These are phyloP conservation scores for Drosophila takahashii DNA, from an alignment of 1,140 invertebrate genomes.

Conservation along the genomic window DNA sequence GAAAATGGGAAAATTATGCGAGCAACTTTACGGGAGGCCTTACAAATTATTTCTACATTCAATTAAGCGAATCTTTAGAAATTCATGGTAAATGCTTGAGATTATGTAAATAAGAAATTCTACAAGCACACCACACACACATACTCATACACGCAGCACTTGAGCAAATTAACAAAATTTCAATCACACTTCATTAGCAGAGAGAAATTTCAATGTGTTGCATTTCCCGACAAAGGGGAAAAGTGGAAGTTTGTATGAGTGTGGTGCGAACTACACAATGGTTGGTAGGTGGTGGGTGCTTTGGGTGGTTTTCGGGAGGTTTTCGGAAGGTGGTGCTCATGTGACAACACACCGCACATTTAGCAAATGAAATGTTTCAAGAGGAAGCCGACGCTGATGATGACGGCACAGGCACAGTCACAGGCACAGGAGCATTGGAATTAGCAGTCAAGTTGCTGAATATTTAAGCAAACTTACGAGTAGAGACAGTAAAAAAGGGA, in stretches of 20 bases:
- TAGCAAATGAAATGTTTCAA: constrained; percentile 55
- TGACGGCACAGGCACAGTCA: constrained; percentile 1
- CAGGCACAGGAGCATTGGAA: constrained; percentile 3
- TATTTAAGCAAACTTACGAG: constrained; percentile 7
- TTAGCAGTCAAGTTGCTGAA: constrained; percentile 28
- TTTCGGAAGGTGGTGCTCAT: constrained; percentile 13
- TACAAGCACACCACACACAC: constrained; percentile 25
- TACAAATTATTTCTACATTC: constrained; percentile 62
- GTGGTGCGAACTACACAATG: constrained; percentile 46
- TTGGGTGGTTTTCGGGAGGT: constrained; percentile 3
- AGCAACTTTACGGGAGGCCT: constrained; percentile 34
- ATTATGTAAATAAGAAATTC: constrained; percentile 68
- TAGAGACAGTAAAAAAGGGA: not conserved
- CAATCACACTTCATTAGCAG: constrained; percentile 77
- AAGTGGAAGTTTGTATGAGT: constrained; percentile 4
- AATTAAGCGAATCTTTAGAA: constrained; percentile 59
- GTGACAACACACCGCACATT: constrained; percentile 41
- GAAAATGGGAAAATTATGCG: constrained; percentile 36
- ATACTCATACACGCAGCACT: constrained; percentile 36
- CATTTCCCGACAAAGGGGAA: constrained; percentile 15
- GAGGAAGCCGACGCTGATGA: constrained; percentile 10
- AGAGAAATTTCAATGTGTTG: constrained; percentile 54
- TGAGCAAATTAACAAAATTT: constrained; percentile 76
- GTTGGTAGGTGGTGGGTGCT: not conserved
- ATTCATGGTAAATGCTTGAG: constrained; percentile 47